phyloP scores from a whole-genome alignment of 1,140 invertebrate genomes.

The Sitobion miscanthi region DNA sequence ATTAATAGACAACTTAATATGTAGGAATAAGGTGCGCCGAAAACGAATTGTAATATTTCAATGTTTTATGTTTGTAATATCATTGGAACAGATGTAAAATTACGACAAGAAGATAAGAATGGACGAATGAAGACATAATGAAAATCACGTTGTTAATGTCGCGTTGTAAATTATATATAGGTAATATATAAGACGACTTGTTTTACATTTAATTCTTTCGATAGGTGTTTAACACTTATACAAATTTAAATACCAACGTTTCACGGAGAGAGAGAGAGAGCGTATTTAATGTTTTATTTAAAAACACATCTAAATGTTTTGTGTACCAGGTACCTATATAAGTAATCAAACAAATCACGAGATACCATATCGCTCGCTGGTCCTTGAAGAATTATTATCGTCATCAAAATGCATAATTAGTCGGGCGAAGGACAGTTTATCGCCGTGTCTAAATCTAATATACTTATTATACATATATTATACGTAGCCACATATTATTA shows the following conservation, averaged over 20 bases:
- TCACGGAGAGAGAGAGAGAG: neutral
- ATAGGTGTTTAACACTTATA: constrained; percentile 45
- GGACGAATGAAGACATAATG: constrained; percentile 19
- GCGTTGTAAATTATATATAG: neutral
- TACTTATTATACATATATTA: neutral
- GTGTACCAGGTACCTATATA: neutral
- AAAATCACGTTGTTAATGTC: constrained; percentile 28
- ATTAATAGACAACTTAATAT: neutral
- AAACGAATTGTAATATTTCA: neutral
- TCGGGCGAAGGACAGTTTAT: neutral
- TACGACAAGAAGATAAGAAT: neutral
- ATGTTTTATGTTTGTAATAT: neutral
- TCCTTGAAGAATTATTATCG: constrained; percentile 4
- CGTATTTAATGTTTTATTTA: constrained; percentile 5
- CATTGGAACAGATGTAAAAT: constrained; percentile 47
- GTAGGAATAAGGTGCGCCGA: neutral
- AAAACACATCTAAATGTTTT: constrained; percentile 3
- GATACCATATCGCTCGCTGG: neutral
- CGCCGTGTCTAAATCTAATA: neutral
- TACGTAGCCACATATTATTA: neutral
- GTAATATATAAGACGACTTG: constrained; percentile 24
- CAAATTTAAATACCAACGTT: constrained; percentile 38
- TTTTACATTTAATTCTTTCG: constrained; percentile 38
- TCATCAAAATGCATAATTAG: constrained; percentile 29
- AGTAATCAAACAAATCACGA: neutral